Evolutionary conservation across 2,113 vertebrate species (phyloP).

Genomic region (Eolophus roseicapilla): DNA sequence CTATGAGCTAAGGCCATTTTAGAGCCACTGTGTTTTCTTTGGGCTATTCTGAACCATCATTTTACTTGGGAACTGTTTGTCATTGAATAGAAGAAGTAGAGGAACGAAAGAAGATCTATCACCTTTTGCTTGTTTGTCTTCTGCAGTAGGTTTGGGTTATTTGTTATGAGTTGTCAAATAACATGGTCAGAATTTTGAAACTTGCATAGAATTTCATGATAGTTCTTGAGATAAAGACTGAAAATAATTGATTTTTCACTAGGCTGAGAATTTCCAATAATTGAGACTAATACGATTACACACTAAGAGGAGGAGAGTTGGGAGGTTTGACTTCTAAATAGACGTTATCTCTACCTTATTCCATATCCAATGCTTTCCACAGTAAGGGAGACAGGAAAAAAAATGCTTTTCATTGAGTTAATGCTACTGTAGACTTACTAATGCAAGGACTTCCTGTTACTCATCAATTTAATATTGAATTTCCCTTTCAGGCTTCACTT

Average conservation of each 20-base stretch:
- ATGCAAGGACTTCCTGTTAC: neutral
- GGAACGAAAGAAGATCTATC: neutral
- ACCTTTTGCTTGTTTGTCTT: neutral
- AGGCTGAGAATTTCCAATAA: neutral
- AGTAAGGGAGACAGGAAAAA: neutral
- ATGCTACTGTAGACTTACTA: neutral
- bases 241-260: neutral
- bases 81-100: neutral
- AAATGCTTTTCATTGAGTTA: constrained; percentile 6
- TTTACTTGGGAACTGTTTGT: neutral
- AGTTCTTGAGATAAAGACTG: neutral
- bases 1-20: neutral
- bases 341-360: neutral
- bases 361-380: neutral
- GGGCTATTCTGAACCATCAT: neutral
- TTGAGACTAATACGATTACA: neutral
- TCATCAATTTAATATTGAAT: neutral
- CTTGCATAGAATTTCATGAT: neutral
- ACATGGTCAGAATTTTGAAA: neutral
- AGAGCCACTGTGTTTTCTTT: neutral
- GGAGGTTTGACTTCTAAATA: neutral
- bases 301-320: neutral
- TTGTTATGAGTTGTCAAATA: neutral
- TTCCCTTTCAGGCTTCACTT: neutral
- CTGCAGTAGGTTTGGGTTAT: neutral